Base-by-base conservation (phyloP, 2,113 vertebrate species). In the Apus apus region DNA sequence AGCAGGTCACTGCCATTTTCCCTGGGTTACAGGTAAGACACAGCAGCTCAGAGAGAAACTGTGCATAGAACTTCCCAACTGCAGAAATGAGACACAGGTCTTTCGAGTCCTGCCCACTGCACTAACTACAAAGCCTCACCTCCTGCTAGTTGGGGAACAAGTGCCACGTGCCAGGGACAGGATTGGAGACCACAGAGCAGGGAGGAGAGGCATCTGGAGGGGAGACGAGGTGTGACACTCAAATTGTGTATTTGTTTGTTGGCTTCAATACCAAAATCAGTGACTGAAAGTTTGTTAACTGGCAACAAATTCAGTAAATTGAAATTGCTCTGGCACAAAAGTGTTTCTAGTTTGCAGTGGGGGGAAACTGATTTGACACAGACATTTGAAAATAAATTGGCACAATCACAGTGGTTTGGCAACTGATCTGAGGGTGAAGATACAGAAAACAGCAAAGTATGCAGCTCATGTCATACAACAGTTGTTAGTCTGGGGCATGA, bases 381-480 rank as follows among this genome's bases (percentile, higher is more conserved):
- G 90, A 89, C 94, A 94, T 91, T 53, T 87, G 77, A n/a, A 92
- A 93, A 73, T 90, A 58, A 89, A 91, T 53, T 82, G 64, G 76
- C 82, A 87, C 43, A 92, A 76, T 92, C 95, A 95, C 95, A 95
- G 93, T 53, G 70, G 61, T 79, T 80, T 97, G 95, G 96, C 95
- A 93, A 78, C 40, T 81, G 84, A 95, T 95, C 93, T 92, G 74
- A 96, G 84, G 30, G 40, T 65, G 89, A 97, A 94, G 96, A 94
- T 82, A 85, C 4, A 1, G 77, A 78, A 95, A 94, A 72, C 36
- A 78, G 91, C 65, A 89, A 89, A 94, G 94, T 90, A 93, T 22
- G 6, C 53, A 61, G 85, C 53, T 83, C 29, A 26, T 32, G 60
- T 90, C 86, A 46, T 67, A 85, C 57, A 85, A 65, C 89, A 77